Evolutionary conservation across 2,888 invertebrate genomes (phyloP), one percentile per base, ranked within the genome.

Genomic region (Mesorhabditis sp.): DNA sequence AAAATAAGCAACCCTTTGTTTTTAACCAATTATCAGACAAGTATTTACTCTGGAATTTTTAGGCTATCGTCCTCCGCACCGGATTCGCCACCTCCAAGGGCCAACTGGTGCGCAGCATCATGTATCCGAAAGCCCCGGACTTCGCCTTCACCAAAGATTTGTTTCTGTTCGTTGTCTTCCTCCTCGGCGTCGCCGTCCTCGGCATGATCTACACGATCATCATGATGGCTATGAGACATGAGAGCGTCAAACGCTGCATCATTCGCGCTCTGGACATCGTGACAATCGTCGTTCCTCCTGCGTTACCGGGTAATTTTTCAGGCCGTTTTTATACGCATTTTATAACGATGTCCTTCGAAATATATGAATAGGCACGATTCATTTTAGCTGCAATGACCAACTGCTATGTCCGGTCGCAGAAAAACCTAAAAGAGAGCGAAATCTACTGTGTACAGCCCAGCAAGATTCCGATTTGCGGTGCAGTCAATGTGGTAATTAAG

Each of bases 251-350:
- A 50, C 7, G 58, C 7, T 50, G 58, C 58, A 87, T 92, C 4
- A 88, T 94, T 61, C 90, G 93, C 66, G 91, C 92, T 3, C 88
- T 95, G 75, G 95, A 95, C 86, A 91, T 95, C 71, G 91, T 95
- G 76, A 95, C 95, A 0, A 94, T 95, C 78, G 93, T 93, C 13
- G 92, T 95, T 45, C 94, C 95, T 0, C 94, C 95, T 5, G 94
- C 94, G 10, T 87, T 95, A 65, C 95, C 95, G 5, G 78, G 78
- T 43, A 67, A 58, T 45, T 42, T n/a, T 13, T 28, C 2, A 28
- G 28, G 28, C 28, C 1, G 28, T 28, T 28, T 28, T 28, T 28
- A 28, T 28, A 28, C 28, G 28, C 28, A 28, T 28, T 28, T 28
- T 28, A 28, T 28, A 28, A 1, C 28, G 28, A 28, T 28, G 28